Conservation (phyloP, 2,797 vertebrate genomes). For the Apogon talboti region DNA sequence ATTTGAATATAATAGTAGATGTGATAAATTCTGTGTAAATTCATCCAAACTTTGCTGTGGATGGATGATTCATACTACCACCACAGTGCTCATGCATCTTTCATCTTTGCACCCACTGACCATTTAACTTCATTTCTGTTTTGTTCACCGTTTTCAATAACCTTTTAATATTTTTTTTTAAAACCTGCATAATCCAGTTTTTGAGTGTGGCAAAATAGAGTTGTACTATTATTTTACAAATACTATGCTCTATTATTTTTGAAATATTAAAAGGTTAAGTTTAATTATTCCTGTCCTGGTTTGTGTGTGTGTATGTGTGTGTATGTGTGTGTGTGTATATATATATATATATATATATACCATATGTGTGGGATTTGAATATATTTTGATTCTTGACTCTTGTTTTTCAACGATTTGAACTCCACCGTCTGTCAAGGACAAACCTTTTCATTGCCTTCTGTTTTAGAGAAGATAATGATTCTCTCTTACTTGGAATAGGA, state of each 20-base stretch:
- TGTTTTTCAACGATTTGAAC: constrained; percentile 30
- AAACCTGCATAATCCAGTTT: neutral
- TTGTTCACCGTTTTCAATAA: neutral
- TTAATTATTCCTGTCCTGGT: constrained; percentile 10
- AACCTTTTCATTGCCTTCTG: constrained; percentile 62
- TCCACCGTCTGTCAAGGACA: constrained; percentile 58
- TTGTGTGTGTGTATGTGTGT: neutral
- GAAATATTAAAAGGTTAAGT: constrained; percentile 9
- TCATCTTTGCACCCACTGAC: neutral
- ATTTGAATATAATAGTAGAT: too few relatives aligned
- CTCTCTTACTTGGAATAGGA: constrained; percentile 78
- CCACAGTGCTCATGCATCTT: neutral
- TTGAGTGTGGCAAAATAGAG: neutral
- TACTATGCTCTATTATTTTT: neutral
- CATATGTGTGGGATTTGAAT: too few relatives aligned
- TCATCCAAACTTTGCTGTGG: too few relatives aligned
- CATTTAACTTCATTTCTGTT: constrained; percentile 1
- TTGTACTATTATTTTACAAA: neutral
- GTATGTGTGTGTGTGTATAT: too few relatives aligned
- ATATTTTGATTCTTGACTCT: constrained; percentile 10
- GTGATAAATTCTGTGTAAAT: too few relatives aligned
- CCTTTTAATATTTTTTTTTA: neutral
- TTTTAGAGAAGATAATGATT: constrained; percentile 79
- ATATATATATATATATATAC: too few relatives aligned
- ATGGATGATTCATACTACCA: neutral